phyloP scores from a whole-genome alignment of 2,113 vertebrate species.

The Brevimyrus niger region DNA sequence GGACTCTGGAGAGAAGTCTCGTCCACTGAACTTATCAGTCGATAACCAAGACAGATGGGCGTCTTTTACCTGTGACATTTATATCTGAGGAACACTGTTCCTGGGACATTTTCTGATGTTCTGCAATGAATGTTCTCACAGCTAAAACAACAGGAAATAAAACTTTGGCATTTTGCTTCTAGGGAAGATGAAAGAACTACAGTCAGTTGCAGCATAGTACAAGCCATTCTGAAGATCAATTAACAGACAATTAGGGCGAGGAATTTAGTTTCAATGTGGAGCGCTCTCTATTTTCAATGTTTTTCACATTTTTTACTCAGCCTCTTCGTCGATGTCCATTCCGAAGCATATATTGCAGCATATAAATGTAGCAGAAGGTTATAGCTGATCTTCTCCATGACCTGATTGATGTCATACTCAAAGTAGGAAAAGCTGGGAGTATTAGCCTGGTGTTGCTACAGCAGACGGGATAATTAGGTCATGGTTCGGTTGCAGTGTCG shows the following conservation, averaged over 20 bases:
- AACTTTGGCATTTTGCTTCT: background rate
- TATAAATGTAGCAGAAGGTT: background rate
- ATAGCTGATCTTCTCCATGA: background rate
- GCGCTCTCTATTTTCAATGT: background rate
- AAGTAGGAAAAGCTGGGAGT: background rate
- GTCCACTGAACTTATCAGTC: constrained; percentile 17
- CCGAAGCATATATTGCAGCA: background rate
- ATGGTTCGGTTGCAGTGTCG: background rate
- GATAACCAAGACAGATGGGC: constrained; percentile 17
- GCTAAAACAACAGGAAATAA: constrained; percentile 7
- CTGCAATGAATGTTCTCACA: background rate
- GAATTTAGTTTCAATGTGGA: background rate
- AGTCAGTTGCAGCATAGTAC: background rate
- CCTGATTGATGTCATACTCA: background rate
- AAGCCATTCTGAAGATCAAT: background rate
- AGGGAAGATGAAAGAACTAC: background rate
- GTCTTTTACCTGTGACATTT: background rate
- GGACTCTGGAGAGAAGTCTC: constrained; percentile 4
- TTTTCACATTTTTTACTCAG: background rate
- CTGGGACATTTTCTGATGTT: constrained; percentile 4
- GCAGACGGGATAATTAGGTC: constrained; percentile 3
- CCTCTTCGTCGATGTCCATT: background rate
- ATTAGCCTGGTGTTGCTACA: background rate
- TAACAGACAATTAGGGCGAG: background rate
- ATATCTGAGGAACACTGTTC: background rate